A percentile compares a stretch with the other conserved stretches of the same genome.
Conservation (phyloP, 1,140 invertebrate species). For the Drosophila melanica region DNA sequence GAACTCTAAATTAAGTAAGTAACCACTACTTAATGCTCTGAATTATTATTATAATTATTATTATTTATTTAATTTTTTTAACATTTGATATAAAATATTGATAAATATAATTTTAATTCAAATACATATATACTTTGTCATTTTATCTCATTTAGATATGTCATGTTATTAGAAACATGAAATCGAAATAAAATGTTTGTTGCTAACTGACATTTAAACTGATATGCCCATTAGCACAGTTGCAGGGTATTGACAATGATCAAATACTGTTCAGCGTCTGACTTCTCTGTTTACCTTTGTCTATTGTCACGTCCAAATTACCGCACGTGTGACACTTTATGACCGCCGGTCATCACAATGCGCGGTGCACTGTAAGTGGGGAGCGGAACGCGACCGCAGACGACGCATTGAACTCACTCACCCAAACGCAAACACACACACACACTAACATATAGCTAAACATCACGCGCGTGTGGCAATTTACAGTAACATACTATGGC, state of each 20-base stretch:
- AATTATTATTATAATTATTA: too few relatives aligned
- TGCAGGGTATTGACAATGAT: slow-evolving; percentile 13
- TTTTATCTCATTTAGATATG: too few relatives aligned
- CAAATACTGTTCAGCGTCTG: slow-evolving; percentile 10
- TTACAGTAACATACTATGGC: slow-evolving; percentile 56
- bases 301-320: slow-evolving; percentile 45
- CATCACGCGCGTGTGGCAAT: slow-evolving; percentile 62
- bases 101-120: too few relatives aligned
- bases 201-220: not conserved
- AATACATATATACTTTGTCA: too few relatives aligned
- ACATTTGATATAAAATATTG: too few relatives aligned
- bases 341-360: slow-evolving; percentile 28
- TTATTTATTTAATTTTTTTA: too few relatives aligned
- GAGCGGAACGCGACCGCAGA: slow-evolving; percentile 9
- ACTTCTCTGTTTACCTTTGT: slow-evolving; percentile 1
- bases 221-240: not conserved
- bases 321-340: slow-evolving; percentile 61
- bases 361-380: slow-evolving; percentile 5
- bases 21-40: slow-evolving; percentile 3
- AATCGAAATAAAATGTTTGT: not conserved
- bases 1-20: not conserved
- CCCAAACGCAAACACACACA: slow-evolving; percentile 11
- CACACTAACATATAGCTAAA: slow-evolving; percentile 28
- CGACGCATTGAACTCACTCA: slow-evolving; percentile 13
- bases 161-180: too few relatives aligned